phyloP scores from a whole-genome alignment of 2,113 vertebrate genomes.

The Lucifuga dentata region DNA sequence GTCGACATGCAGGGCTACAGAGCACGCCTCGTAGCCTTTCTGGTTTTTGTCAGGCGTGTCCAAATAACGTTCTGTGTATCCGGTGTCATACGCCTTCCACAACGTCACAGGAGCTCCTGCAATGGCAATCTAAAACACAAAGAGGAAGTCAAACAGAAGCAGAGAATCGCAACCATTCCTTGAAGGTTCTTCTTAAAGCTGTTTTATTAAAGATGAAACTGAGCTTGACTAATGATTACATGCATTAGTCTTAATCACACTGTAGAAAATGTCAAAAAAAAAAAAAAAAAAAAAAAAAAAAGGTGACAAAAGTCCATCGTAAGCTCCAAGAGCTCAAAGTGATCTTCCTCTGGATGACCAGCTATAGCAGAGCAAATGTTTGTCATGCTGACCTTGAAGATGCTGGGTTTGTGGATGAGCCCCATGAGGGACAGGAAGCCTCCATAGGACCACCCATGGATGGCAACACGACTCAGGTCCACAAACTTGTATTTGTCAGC shows the following conservation, averaged over 20 bases:
- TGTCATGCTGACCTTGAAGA: constrained; percentile 90
- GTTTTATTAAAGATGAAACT: too few species aligned
- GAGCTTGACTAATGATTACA: too few species aligned
- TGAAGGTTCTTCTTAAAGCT: background rate
- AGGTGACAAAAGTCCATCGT: too few species aligned
- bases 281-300: too few species aligned
- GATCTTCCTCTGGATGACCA: too few species aligned
- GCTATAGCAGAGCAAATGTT: background rate
- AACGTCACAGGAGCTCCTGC: constrained; percentile 94
- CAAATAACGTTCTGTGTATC: constrained; percentile 95
- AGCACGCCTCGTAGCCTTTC: constrained; percentile 93
- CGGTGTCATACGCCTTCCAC: constrained; percentile 98
- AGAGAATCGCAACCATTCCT: background rate
- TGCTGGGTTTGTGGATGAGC: constrained; percentile 90
- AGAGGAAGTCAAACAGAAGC: background rate
- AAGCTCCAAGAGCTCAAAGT: too few species aligned
- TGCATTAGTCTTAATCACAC: too few species aligned
- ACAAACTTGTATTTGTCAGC: constrained; percentile 94
- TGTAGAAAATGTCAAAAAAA: too few species aligned
- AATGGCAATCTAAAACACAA: constrained; percentile 87
- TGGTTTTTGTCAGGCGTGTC: constrained; percentile 94
- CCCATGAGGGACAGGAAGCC: constrained; percentile 98
- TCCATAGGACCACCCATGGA: constrained; percentile 97
- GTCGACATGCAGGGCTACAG: constrained; percentile 93
- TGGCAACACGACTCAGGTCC: constrained; percentile 92